Evolutionary conservation across 2,888 invertebrate genomes (phyloP).

Genomic region (Ceraclea dissimilis): DNA sequence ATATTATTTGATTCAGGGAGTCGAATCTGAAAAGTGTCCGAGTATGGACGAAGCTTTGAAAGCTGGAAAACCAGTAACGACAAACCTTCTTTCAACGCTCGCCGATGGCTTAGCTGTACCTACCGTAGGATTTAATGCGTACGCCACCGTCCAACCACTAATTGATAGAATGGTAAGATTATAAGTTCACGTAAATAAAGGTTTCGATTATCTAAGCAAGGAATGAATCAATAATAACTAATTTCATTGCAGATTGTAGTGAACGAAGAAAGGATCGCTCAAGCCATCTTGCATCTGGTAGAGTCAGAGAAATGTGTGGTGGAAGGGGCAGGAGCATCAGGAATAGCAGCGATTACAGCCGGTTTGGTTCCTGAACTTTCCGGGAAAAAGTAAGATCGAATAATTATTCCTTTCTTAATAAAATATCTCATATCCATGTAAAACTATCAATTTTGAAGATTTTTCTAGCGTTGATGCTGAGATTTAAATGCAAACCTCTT

Average conservation of each 20-base stretch:
- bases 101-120: constrained; percentile 89
- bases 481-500: constrained; percentile 7
- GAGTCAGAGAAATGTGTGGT: constrained; percentile 85
- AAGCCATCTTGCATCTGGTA: constrained; percentile 69
- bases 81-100: constrained; percentile 63
- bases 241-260: constrained; percentile 53
- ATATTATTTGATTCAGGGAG: constrained; percentile 55
- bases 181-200: too few species aligned
- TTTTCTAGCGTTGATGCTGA: too few species aligned
- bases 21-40: constrained; percentile 86
- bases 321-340: constrained; percentile 84
- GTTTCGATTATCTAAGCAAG: too few species aligned
- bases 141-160: constrained; percentile 59
- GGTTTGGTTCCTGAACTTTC: constrained; percentile 72
- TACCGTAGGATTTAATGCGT: constrained; percentile 79
- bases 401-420: too few species aligned
- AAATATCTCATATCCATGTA: too few species aligned
- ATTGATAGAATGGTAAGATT: constrained; percentile 66
- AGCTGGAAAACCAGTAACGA: constrained; percentile 58
- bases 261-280: constrained; percentile 75
- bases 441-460: too few species aligned
- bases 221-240: too few species aligned
- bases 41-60: constrained; percentile 72
- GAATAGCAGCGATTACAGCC: constrained; percentile 76
- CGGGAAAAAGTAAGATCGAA: constrained; percentile 64